Evolutionary conservation across 2,888 invertebrate species (phyloP).

Genomic region (Scaptomyza flava): DNA sequence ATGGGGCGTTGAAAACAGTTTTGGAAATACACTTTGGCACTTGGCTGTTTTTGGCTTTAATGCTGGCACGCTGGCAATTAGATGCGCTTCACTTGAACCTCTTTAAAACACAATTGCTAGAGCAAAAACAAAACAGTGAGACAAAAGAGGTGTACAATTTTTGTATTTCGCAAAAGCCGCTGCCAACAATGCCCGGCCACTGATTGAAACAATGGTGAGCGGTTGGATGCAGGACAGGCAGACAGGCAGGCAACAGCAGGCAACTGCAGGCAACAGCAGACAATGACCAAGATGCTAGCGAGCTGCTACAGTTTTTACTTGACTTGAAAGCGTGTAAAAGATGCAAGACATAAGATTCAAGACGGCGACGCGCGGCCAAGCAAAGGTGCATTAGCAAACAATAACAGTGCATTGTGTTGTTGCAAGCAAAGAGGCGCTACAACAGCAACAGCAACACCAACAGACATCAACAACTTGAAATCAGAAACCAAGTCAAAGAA

Average conservation of each 20-base stretch:
- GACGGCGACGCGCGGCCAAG: slow-evolving; percentile 45
- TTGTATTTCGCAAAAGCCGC: slow-evolving; percentile 66
- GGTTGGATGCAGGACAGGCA: not conserved
- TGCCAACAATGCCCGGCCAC: slow-evolving; percentile 69
- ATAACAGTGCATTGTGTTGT: slow-evolving; percentile 63
- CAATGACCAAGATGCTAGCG: slow-evolving; percentile 59
- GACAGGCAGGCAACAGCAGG: slow-evolving; percentile 46
- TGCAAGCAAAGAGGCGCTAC: slow-evolving; percentile 52
- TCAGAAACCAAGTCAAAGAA: slow-evolving; percentile 20
- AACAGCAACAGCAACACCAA: slow-evolving; percentile 32
- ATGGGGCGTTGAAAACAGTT: slow-evolving; percentile 68
- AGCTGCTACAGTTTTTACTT: slow-evolving; percentile 63
- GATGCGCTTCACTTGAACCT: slow-evolving; percentile 80
- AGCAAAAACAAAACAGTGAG: slow-evolving; percentile 13
- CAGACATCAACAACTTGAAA: slow-evolving; percentile 16
- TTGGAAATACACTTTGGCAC: slow-evolving; percentile 66
- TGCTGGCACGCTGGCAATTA: slow-evolving; percentile 73
- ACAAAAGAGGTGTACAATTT: slow-evolving; percentile 79
- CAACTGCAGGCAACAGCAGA: slow-evolving; percentile 11
- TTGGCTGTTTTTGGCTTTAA: slow-evolving; percentile 39
- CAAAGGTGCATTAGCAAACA: slow-evolving; percentile 57
- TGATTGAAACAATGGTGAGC: slow-evolving; percentile 76
- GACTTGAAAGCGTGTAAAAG: slow-evolving; percentile 67
- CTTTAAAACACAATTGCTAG: slow-evolving; percentile 78
- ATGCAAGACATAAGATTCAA: slow-evolving; percentile 32